phyloP scores from a whole-genome alignment of 2,113 vertebrate genomes.

The Calcarius ornatus region DNA sequence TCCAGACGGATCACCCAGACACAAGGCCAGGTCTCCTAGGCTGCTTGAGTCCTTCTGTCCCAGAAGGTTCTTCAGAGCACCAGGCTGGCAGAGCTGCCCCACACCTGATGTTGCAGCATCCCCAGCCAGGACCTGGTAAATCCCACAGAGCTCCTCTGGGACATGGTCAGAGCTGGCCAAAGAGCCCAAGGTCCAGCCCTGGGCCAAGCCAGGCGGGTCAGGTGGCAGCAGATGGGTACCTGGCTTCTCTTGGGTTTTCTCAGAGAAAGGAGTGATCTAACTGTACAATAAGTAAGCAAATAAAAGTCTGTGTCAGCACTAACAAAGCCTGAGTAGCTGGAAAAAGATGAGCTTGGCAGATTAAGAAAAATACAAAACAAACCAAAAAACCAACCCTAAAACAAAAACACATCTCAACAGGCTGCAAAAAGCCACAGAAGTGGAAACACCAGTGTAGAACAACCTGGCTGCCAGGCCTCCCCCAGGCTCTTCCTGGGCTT shows the following conservation, averaged over 20 bases:
- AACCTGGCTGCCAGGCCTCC: not conserved
- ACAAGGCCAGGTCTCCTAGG: not conserved
- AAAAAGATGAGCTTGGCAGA: not conserved
- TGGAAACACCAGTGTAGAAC: not conserved
- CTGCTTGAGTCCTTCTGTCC: not conserved
- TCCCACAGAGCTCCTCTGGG: fast-evolving
- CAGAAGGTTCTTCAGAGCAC: not conserved
- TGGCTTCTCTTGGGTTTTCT: not conserved
- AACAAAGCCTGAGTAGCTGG: not conserved
- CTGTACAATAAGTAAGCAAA: not conserved
- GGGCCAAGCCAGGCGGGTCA: fast-evolving
- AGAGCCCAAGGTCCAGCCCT: not conserved
- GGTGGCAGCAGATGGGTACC: not conserved
- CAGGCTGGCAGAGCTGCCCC: not conserved
- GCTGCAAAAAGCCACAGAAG: not conserved
- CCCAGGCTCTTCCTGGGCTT: not conserved
- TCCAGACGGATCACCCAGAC: not conserved
- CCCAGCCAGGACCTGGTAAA: not conserved
- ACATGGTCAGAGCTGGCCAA: fast-evolving
- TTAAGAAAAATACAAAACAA: not conserved
- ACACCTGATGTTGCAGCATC: not conserved
- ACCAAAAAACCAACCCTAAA: not conserved
- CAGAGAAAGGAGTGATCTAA: not conserved
- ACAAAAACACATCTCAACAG: not conserved
- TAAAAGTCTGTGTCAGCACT: not conserved